Conservation (phyloP, 2,888 invertebrate genomes). For the Clunio marinus region DNA sequence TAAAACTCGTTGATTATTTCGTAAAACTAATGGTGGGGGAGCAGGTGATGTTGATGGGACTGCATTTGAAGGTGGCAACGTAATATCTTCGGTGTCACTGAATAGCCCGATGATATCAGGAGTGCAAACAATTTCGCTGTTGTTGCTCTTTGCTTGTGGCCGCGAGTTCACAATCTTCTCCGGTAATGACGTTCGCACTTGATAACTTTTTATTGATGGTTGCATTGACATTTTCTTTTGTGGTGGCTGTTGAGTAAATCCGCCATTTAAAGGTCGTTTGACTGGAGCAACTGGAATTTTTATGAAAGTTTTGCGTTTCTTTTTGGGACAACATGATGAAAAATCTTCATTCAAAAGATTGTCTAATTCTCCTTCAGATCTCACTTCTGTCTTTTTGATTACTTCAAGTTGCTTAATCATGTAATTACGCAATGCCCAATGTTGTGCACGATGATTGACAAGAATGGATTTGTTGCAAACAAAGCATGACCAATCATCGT, state of each 20-base stretch:
- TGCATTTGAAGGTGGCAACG: not conserved
- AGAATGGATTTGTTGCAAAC: slow-evolving; percentile 65
- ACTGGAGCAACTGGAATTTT: slow-evolving; percentile 1
- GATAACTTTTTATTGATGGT: not conserved
- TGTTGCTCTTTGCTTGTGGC: slow-evolving; percentile 44
- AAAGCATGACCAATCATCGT: slow-evolving; percentile 78
- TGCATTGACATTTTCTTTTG: not conserved
- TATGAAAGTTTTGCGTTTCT: slow-evolving; percentile 38
- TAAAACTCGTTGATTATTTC: not conserved
- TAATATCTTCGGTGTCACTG: not conserved
- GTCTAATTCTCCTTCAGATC: slow-evolving; percentile 44
- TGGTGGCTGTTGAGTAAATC: not conserved
- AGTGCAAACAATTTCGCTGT: slow-evolving; percentile 60
- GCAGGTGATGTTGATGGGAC: not conserved
- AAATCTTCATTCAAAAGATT: slow-evolving; percentile 45
- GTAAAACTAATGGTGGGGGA: slow-evolving; percentile 29
- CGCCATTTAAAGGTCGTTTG: slow-evolving; percentile 6
- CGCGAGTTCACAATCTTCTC: slow-evolving; percentile 42
- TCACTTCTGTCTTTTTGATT: slow-evolving; percentile 12
- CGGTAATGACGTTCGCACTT: too few relatives aligned
- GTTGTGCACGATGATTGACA: slow-evolving; percentile 62
- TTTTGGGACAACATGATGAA: slow-evolving; percentile 47
- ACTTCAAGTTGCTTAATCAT: slow-evolving; percentile 55
- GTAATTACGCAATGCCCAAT: slow-evolving; percentile 68
- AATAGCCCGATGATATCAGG: slow-evolving; percentile 54